Base-by-base conservation (phyloP, 2,113 vertebrate species). In the Platichthys flesus region DNA sequence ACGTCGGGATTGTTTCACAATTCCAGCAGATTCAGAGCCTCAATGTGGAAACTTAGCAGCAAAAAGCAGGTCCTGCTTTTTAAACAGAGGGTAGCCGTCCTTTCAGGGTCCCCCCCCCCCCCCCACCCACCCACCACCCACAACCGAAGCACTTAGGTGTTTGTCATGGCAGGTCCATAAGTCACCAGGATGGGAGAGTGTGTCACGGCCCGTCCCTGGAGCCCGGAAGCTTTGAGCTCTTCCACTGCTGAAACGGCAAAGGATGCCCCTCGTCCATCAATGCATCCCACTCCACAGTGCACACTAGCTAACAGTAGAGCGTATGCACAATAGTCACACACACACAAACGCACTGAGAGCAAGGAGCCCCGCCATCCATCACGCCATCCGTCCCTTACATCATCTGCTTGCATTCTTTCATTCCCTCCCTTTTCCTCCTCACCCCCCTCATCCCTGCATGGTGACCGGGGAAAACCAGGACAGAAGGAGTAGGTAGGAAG, bases 221-320 rank as follows among this genome's bases (percentile, higher is more conserved):
- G 82, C 75, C 83, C 49, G 4, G 78, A 82, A 74, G 77, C 86
- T 89, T 90, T 87, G 89, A 90, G 79, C 84, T 78, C 83, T 90
- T 89, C 79, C 61, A 82, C 73, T 90, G 91, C 91, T 89, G 89
- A 92, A 92, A 88, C 35, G 57, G 88, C 88, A 90, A 91, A 85
- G 74, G 76, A 78, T 76, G 71, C 24, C 81, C 74, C 85, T 85
- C 65, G 62, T 91, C 81, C 85, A 84, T 93, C 87, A 89, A 75
- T 26, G 57, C 58, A 68, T 79, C 60, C 67, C 67, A 49, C 67
- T 74, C 77, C 61, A 31, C 49, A 2, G 62, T 63, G 21, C 66
- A 71, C 76, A 67, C 40, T 12, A 56, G 37, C 71, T 45, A 47
- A 61, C 58, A 40, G 56, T 13, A 28, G 62, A 62, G 49, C 31